phyloP scores from a whole-genome alignment of 2,888 invertebrate species.

The Pachydiplax longipennis region DNA sequence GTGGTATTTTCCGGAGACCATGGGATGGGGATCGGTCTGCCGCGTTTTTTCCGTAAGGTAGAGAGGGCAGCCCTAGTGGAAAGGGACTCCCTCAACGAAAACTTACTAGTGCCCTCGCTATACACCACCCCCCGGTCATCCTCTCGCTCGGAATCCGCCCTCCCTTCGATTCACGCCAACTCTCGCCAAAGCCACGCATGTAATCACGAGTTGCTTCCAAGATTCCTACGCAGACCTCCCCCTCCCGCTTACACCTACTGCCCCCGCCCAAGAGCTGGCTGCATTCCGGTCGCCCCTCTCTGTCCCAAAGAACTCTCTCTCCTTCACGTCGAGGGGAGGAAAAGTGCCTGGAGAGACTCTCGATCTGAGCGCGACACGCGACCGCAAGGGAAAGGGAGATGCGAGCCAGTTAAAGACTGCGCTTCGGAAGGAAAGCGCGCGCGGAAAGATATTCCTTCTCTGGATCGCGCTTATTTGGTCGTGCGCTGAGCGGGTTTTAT shows the following conservation, averaged over 20 bases:
- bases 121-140: not conserved
- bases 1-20: not conserved
- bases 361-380: not conserved
- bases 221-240: not conserved
- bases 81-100: not conserved
- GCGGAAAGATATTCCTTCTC: not conserved
- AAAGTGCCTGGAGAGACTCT: not conserved
- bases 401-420: not conserved
- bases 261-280: not conserved
- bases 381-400: not conserved
- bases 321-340: not conserved
- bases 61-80: not conserved
- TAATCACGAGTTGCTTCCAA: conserved; percentile 1
- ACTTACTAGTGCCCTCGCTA: not conserved
- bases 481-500: not conserved
- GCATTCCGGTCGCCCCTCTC: not conserved
- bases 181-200: not conserved
- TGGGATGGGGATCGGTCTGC: not conserved
- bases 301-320: not conserved
- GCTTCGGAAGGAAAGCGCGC: not conserved
- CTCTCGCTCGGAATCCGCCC: not conserved
- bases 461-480: not conserved
- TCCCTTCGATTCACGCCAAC: not conserved
- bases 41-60: not conserved
- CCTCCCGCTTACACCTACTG: not conserved